Percentiles rank a stretch among this genome's conserved stretches.
Conservation (phyloP, 2,113 vertebrate species). For the Salminus brasiliensis region DNA sequence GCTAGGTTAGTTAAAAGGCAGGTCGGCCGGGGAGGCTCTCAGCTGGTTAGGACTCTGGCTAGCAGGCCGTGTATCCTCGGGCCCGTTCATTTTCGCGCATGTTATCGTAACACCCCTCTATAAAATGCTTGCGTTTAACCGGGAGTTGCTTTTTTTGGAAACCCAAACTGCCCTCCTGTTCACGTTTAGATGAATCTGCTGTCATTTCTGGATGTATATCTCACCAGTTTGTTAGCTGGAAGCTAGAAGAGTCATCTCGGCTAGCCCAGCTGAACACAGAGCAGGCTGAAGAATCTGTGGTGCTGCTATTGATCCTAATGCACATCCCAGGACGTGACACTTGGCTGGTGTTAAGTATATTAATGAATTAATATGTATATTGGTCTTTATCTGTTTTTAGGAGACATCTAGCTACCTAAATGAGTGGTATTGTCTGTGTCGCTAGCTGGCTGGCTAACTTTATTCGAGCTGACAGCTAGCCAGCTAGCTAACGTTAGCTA, state of each 20-base stretch:
- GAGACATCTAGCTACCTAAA: no score
- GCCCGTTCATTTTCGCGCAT: slow-evolving; percentile 19
- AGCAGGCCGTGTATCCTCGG: slow-evolving; percentile 26
- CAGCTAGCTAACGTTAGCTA: not conserved
- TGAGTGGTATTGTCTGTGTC: not conserved
- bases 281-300: not conserved
- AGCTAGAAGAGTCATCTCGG: slow-evolving; percentile 11
- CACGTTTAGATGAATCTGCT: not conserved
- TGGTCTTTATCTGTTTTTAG: no score
- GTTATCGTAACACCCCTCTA: not conserved
- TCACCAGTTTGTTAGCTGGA: not conserved
- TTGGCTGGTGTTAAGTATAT: not conserved
- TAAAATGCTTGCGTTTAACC: not conserved
- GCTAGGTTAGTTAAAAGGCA: not conserved
- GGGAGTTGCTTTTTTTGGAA: not conserved
- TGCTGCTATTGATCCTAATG: not conserved
- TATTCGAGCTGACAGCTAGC: not conserved
- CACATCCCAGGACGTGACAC: no score
- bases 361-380: no score
- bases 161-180: not conserved
- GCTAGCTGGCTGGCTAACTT: not conserved
- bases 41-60: not conserved
- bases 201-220: not conserved
- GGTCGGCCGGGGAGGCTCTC: not conserved
- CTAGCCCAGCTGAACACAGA: not conserved